Evolutionary conservation across 2,113 vertebrate genomes (phyloP).

Genomic region (Otis tarda): DNA sequence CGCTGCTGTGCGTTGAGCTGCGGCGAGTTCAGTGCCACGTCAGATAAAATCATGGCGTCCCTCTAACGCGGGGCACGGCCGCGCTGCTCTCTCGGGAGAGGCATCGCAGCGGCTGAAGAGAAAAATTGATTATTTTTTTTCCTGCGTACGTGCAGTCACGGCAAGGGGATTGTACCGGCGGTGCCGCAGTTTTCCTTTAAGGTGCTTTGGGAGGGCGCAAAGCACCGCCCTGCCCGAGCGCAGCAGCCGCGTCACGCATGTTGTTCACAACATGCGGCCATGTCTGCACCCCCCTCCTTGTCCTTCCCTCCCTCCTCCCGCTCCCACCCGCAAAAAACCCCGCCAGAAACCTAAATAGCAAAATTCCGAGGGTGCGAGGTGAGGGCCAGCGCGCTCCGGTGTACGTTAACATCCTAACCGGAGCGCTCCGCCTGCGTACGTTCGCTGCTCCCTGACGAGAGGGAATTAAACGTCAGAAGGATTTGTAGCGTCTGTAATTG

Average conservation of each 20-base stretch:
- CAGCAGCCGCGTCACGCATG: neutral
- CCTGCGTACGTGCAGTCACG: no score
- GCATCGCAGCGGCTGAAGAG: neutral
- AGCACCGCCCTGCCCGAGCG: neutral
- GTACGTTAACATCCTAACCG: conserved; percentile 92
- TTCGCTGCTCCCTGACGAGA: conserved; percentile 84
- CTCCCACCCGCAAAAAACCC: neutral
- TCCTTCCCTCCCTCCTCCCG: neutral
- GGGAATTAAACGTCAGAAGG: conserved; percentile 94
- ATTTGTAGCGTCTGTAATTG: conserved; percentile 94
- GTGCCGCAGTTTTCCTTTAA: conserved; percentile 53
- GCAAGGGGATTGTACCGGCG: neutral
- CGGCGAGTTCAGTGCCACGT: accelerated
- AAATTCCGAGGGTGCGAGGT: neutral
- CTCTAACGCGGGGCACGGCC: accelerated
- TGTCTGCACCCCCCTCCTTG: neutral
- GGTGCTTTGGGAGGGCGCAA: conserved; percentile 36
- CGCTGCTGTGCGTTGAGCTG: accelerated
- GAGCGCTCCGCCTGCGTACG: conserved; percentile 84
- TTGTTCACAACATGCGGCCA: neutral
- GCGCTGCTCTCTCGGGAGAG: accelerated
- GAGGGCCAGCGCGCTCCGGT: conserved; percentile 60
- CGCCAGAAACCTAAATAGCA: neutral
- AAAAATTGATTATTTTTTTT: neutral
- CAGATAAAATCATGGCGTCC: accelerated